Conservation (phyloP, 2,113 vertebrate species). For the Pollachius pollachius region DNA sequence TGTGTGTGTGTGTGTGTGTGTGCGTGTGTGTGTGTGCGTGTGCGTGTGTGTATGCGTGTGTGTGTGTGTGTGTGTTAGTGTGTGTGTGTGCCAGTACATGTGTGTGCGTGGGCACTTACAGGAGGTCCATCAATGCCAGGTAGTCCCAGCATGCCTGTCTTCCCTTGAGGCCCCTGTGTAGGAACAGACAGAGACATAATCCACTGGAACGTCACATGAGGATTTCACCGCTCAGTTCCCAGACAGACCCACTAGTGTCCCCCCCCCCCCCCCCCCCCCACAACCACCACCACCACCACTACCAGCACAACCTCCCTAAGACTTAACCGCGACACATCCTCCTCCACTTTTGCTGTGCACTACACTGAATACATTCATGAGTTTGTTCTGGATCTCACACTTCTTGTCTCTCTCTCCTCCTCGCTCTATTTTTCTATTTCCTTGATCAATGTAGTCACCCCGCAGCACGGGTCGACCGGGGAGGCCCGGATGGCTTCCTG, state of each 20-base stretch:
- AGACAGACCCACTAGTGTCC: no score
- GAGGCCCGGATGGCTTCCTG: slow-evolving; percentile 23
- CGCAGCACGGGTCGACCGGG: slow-evolving; percentile 6
- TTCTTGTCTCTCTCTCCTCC: neutral
- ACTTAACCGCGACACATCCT: no score
- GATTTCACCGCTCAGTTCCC: no score
- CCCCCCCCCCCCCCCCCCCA: no score
- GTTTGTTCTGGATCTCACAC: neutral
- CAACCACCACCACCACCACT: no score
- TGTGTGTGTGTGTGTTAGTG: slow-evolving; percentile 3
- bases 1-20: neutral
- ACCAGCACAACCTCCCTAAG: no score
- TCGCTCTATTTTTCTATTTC: slow-evolving; percentile 25
- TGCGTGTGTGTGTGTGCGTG: neutral
- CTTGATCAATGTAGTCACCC: slow-evolving; percentile 23
- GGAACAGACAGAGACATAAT: slow-evolving; percentile 24
- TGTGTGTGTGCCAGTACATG: neutral
- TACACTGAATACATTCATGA: slow-evolving; percentile 31
- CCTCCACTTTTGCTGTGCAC: slow-evolving; percentile 4
- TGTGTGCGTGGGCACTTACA: slow-evolving; percentile 70
- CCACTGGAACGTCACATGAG: neutral
- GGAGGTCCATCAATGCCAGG: slow-evolving; percentile 83
- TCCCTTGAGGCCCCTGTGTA: slow-evolving; percentile 83
- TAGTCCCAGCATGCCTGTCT: slow-evolving; percentile 80
- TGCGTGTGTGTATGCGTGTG: neutral